phyloP scores from a whole-genome alignment of 2,888 invertebrate species.

The Orchesella flavescens region DNA sequence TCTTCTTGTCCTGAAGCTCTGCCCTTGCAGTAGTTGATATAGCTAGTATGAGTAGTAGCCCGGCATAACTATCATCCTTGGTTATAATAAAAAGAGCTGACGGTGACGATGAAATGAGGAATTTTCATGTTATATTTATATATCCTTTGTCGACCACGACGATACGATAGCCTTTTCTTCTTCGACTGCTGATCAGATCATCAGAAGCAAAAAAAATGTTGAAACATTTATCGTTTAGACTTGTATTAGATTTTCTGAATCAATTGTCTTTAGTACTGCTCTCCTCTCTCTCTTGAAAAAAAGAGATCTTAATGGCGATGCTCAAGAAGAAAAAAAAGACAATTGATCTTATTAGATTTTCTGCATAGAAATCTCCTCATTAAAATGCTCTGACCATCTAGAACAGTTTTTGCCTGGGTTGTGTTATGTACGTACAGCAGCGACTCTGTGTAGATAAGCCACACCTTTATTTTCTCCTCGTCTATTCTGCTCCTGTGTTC shows the following conservation, averaged over 20 bases:
- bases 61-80: slow-evolving; percentile 2
- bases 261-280: no score
- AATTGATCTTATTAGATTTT: slow-evolving; percentile 63
- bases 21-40: no score
- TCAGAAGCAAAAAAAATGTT: no score
- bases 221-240: no score
- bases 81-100: slow-evolving; percentile 22
- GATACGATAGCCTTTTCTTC: no score
- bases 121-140: no score
- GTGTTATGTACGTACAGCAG: background rate
- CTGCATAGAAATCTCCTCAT: slow-evolving; percentile 61
- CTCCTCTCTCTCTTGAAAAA: no score
- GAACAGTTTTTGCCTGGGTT: background rate
- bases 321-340: slow-evolving; percentile 22
- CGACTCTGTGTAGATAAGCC: slow-evolving; percentile 19
- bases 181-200: no score
- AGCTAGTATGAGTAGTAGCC: background rate
- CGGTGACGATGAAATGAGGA: background rate
- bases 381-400: slow-evolving; percentile 41
- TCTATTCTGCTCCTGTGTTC: background rate
- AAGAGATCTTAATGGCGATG: no score
- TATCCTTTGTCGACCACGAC: no score
- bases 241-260: no score
- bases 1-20: no score
- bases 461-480: slow-evolving; percentile 59